Base-by-base conservation (phyloP, 2,888 invertebrate genomes). In the Rotaria magnacalcarata region DNA sequence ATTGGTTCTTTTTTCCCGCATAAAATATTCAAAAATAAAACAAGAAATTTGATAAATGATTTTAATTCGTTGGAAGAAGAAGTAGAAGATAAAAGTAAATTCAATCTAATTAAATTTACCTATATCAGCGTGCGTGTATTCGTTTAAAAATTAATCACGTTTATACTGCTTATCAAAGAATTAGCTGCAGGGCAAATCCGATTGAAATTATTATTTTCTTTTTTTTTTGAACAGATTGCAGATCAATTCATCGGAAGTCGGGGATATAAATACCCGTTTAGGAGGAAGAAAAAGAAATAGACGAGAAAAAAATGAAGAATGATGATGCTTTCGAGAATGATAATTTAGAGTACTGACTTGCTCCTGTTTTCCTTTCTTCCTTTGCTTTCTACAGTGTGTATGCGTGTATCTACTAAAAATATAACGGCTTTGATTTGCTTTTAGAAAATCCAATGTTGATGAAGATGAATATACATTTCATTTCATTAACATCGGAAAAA, bases 401-500 rank as follows among this genome's bases (percentile, higher is more conserved):
- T 60, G 3, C 34, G 34, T 67, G 3, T 67, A 14, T 67, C 0
- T 34, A 14, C 34, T 34, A 67, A 41, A 67, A 19, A 67, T 67
- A 34, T 34, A 16, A 67, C 67, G 34, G 67, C 27, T 60, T 60
- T n/a, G 7, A 6, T 60, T 47, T 60, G 60, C 60, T 67, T 67
- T 67, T 67, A 67, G 34, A 41, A 34, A 67, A 5, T 67, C 67
- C 67, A 34, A 67, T 67, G 67, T 67, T 67, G 34, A 67, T 67
- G 27, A 34, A 19, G 67, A 67, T 67, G 67, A 67, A 67, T 34
- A 67, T 41, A 67, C 19, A 67, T 67, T 34, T 67, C 67, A 67
- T 67, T 67, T 67, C 34, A 67, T 67, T 67, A 67, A 67, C 34
- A 67, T 67, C 67, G 34, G 67, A 67, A 67, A 34, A 67, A 27